Evolutionary conservation across 2,888 invertebrate species (phyloP), one percentile per base, ranked within the genome.

Genomic region (Heliconius erato): DNA sequence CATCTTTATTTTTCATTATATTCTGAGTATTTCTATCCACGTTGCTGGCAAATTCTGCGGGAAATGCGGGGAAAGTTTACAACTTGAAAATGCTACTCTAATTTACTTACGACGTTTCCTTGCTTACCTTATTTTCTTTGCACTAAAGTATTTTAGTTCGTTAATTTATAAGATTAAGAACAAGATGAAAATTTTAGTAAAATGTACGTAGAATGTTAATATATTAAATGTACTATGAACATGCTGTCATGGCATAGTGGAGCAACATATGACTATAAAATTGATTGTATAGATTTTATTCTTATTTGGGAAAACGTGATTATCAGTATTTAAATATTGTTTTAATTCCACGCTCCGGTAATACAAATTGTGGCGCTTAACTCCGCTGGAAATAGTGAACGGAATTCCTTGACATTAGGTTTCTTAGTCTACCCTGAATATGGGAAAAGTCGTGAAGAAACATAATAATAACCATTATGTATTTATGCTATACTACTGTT

Each of bases 31-130:
- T 84, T 74, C 79, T 80, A 85, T 84, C 79, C 84, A 78, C 79
- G 81, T 80, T 81, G 81, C 54, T 69, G 81, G 72, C 78, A 79
- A 74, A 79, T 83, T 84, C 84, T 82, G 83, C 81, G 83, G 79
- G 69, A 76, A 76, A 63, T 76, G 76, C 63, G 76, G 76, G 35
- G 35, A 78, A 85, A 83, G 80, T 83, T 85, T 84, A 80, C 80
- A 84, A 83, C 85, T 84, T 82, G 80, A 82, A 85, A 84, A 85
- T 83, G 80, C 84, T 85, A 84, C 84, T 81, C 80, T 80, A 84
- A 85, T 85, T 85, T 85, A 84, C 80, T 80, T 83, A 81, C 83
- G 76, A 84, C 83, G 83, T 83, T 85, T 83, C 71, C 69, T 65
- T 81, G 76, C 79, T 83, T 81, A 81, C 74, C 81, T 83, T 83